Base-by-base conservation (phyloP, 1,140 invertebrate species). In the Trichogramma pretiosum region DNA sequence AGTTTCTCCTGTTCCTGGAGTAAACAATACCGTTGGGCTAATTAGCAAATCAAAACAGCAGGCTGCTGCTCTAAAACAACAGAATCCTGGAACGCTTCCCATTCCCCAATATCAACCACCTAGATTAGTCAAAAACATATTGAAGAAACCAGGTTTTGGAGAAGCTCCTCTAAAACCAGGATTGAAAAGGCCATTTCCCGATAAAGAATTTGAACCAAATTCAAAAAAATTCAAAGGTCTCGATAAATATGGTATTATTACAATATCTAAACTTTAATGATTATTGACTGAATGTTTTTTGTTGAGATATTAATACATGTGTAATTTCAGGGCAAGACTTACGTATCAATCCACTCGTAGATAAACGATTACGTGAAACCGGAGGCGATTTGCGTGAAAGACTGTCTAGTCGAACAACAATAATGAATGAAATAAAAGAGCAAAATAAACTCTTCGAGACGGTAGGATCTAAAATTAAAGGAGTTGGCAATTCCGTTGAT, bases 401-500 rank as follows among this genome's bases (percentile, higher is more conserved):
- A 41, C 54, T 71, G 7, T 65, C 62, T 8, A 58, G 48, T 21
- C 57, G 56, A 24, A 41, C 34, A n/a, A 55, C 54, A 22, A 41
- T 68, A 3, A 40, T 62, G 14, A 57, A 65, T n/a, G 64, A 64
- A 17, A 58, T 69, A 0, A 62, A 65, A 26, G 60, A 68, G n/a
- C 67, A 67, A 36, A 63, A 65, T 7, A 55, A 57, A n/a, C 50
- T 66, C n/a, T 46, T 72, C 2, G 63, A 67, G 41, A 56, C 63
- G 36, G 65, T 66, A 1, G 65, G 67, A 45, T 62, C 65, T 23
- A 66, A 68, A 21, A 40, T 70, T 5, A 59, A 50, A 14, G 56
- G 58, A 9, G 57, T 59, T 9, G 48, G 50, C 9, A 44, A 52
- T 0, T 55, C 41, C 3, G 56, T 67, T 5, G 62, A 71, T 14